Base-by-base conservation (phyloP, 2,888 invertebrate species). In the Xestia xanthographa region DNA sequence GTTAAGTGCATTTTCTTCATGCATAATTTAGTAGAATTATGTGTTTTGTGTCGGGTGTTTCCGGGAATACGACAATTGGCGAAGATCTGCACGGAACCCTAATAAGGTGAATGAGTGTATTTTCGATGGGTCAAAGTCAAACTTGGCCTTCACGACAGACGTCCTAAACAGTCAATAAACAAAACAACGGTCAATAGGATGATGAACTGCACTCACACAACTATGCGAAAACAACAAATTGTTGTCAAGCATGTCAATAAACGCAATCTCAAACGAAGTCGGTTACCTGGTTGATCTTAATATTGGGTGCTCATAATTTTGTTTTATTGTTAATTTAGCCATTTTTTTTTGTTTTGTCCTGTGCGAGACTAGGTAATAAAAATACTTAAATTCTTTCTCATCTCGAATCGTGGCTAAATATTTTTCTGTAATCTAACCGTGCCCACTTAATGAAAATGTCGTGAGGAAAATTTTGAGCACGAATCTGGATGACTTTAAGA, bases 181-280 rank as follows among this genome's bases (percentile, higher is more conserved):
- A 78, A 79, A 60, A 60, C 62, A 66, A 12, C 48, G 43, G 63
- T 50, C 50, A 17, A 34, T 48, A 66, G 50, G 53, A 66, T 53
- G 53, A 41, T 56, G 71, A 84, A 83, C 84, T 58, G 20, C 20
- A 34, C 14, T 38, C 38, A 48, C 45, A 41, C 63, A 26, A 41
- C 63, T 4, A 22, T 83, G 38, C 11, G 38, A 56, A 62, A 17
- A 41, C 22, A 76, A 53, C 38, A 48, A 48, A 76, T 82, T 75
- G 34, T 63, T 76, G 63, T 56, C 76, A 82, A 41, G 56, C 0
- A 48, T 63, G 63, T 56, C 45, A 45, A 60, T 38, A 50, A 65
- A 48, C 12, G 11, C 26, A 38, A 65, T 48, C 38, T 63, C 76
- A 76, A 75, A 77, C 53, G 48, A 75, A 56, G 45, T 38, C 29